Base-by-base conservation (phyloP, 2,797 vertebrate genomes). In the Sphaeramia orbicularis region DNA sequence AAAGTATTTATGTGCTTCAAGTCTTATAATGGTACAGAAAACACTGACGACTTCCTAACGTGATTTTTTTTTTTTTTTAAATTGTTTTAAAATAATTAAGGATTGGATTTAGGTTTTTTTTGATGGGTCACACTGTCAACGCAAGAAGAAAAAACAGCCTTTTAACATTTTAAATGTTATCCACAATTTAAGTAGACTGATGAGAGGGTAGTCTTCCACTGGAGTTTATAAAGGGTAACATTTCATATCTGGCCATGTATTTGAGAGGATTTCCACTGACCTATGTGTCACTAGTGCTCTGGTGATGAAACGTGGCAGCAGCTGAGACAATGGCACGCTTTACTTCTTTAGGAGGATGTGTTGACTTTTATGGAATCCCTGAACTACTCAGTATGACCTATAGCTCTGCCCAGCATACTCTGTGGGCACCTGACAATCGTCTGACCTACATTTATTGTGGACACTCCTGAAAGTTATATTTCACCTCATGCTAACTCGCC, bases 361-460 rank as follows among this genome's bases (percentile, higher is more conserved):
- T 7, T 61, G 60, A 76, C 75, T 71, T 86, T 72, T 57, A 63
- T 12, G 37, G 58, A 42, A 58, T 49, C 40, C n/a, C 13, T 12
- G 42, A 61, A 68, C 35, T 51, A 41, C 35, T 57, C 16, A 47
- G 11, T 10, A 5, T 75, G 58, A 74, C 64, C 62, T 59, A 45
- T 68, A 10, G 56, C 36, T 30, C 15, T 21, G 54, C 44, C 41
- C 38, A 52, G 12, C 6, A 3, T 41, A 32, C 48, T 65, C 47
- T 12, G 4, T 44, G 60, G 45, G 32, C 30, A 77, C 71, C 71
- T 71, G 65, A 36, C 2, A n/a, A 48, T 52, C 15, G 37, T 44
- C 44, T 86, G 71, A 83, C 79, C 78, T 42, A 74, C 11, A 67
- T 76, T 81, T 43, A 48, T 40, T 11, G 14, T 54, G 42, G 16